Evolutionary conservation across 2,113 vertebrate species (phyloP).

Genomic region (Hippocampus mohnikei): DNA sequence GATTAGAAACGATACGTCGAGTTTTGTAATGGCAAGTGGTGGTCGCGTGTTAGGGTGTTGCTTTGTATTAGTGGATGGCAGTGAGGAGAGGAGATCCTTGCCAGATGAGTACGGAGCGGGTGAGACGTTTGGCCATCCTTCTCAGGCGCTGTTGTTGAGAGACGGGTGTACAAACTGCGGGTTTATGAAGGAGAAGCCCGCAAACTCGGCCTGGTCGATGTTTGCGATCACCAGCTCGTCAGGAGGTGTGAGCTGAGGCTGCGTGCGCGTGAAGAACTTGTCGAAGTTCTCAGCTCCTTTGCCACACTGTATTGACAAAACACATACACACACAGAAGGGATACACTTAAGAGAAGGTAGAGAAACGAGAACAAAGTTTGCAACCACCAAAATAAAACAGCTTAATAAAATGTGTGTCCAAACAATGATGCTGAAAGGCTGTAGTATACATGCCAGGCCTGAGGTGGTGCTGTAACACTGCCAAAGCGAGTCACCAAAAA

Average conservation of each 20-base stretch:
- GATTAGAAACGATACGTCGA: conserved; percentile 30
- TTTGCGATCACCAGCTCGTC: conserved; percentile 96
- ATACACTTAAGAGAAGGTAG: neutral
- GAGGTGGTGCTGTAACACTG: too few relatives aligned
- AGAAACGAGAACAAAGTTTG: neutral
- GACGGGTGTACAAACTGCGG: conserved; percentile 82
- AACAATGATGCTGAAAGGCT: too few relatives aligned
- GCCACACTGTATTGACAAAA: conserved; percentile 77
- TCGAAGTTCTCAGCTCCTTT: conserved; percentile 96
- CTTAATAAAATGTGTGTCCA: too few relatives aligned
- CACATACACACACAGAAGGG: neutral
- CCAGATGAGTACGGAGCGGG: neutral
- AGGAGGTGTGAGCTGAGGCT: conserved; percentile 89
- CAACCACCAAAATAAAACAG: neutral
- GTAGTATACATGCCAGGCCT: too few relatives aligned
- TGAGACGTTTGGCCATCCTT: conserved; percentile 3
- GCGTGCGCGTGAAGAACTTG: conserved; percentile 96
- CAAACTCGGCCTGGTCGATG: conserved; percentile 96
- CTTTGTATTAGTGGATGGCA: conserved; percentile 32
- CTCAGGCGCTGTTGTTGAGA: conserved; percentile 74
- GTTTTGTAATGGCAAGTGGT: conserved; percentile 26
- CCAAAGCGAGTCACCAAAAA: too few relatives aligned
- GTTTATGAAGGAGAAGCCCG: conserved; percentile 95
- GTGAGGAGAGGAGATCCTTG: conserved; percentile 33
- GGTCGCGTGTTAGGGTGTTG: conserved; percentile 31